Base-by-base conservation (phyloP, 2,797 vertebrate species). In the Capromys pilorides region DNA sequence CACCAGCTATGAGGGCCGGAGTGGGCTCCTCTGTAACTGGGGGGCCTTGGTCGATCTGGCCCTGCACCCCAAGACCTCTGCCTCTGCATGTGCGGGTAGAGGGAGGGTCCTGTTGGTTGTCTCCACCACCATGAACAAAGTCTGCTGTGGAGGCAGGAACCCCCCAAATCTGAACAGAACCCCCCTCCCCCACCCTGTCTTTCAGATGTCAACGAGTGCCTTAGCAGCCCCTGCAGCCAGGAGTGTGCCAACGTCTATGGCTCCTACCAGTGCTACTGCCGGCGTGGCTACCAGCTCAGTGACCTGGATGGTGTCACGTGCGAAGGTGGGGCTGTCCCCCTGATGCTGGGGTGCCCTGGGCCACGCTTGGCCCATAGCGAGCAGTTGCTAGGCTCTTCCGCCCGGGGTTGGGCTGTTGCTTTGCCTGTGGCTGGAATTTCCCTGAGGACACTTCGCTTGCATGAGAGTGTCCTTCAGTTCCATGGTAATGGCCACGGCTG, bases 181-280 rank as follows among this genome's bases (percentile, higher is more conserved):
- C 31, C 6, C 45, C 64, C 13, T 6, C 31, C 41, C 1, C 4
- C 0, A 28, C n/a, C 6, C 45, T 96, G 39, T 54, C 3, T 97
- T 98, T 57, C 97, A 99, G 99, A 99, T 95, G 69, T 99, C 94
- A 99, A 99, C 0, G 99, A 99, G 93, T 99, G 99, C 88, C 98
- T 98, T 86, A 99, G 96, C 97, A 99, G 95, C 93, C 99, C 99
- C 0, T 99, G 99, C 90, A 99, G 99, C 96, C 99, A 99, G 95
- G 99, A 99, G 96, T 99, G 99, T 10, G 99, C 99, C 96, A 99
- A 99, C 0, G 99, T 99, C 54, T 99, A 99, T 0, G 99, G 99
- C 73, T 99, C 99, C 75, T 99, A 99, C 97, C 99, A 99, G 98
- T 99, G 99, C 81, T 99, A 99, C 92, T 99, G 99, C 96, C 99